Evolutionary conservation across 2,113 vertebrate species (phyloP).

Genomic region (Cranoglanis bouderius): DNA sequence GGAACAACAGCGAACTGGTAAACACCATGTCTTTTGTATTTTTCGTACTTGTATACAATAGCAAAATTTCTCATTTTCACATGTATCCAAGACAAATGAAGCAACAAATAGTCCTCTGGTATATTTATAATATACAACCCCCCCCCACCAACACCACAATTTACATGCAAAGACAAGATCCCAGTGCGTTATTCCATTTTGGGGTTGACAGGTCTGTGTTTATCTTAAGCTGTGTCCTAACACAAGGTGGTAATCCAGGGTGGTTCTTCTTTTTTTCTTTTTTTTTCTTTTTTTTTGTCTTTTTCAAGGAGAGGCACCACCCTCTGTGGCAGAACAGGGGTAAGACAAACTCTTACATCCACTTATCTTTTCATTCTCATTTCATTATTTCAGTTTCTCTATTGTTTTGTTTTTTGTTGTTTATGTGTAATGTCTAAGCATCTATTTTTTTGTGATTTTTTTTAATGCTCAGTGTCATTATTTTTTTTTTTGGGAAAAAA

Average conservation of each 20-base stretch:
- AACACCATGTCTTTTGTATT: slow-evolving; percentile 12
- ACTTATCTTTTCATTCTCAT: background rate
- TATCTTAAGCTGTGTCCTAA: background rate
- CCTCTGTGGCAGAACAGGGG: slow-evolving; percentile 71
- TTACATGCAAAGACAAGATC: background rate
- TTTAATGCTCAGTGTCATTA: background rate
- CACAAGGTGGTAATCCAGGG: background rate
- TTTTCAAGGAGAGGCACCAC: slow-evolving; percentile 63
- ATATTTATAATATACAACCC: background rate
- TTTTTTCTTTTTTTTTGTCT: background rate
- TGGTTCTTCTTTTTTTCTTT: background rate
- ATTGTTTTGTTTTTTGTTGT: background rate
- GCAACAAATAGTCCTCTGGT: background rate
- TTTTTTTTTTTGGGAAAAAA: background rate
- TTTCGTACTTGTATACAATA: background rate
- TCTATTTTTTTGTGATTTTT: slow-evolving; percentile 21
- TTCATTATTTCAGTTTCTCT: background rate
- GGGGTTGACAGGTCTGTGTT: background rate
- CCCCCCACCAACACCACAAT: no score
- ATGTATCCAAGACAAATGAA: background rate
- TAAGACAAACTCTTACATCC: slow-evolving; percentile 59
- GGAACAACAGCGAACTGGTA: slow-evolving; percentile 70
- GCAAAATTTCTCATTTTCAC: no score
- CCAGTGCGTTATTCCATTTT: background rate
- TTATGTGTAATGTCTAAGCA: background rate